Evolutionary conservation across 2,797 vertebrate species (phyloP).

Genomic region (Leuciscus waleckii): DNA sequence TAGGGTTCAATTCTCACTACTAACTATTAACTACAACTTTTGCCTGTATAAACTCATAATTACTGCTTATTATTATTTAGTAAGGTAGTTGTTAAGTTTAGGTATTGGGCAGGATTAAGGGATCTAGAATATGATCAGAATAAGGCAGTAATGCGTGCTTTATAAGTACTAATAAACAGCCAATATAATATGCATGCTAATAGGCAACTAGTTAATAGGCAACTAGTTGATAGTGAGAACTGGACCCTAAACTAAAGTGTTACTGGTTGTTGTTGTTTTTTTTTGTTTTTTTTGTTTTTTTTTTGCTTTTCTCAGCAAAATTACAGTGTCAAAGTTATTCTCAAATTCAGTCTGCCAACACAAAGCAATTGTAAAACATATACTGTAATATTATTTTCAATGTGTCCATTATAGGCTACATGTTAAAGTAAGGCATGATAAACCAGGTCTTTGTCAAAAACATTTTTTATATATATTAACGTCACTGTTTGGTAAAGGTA

Average conservation of each 20-base stretch:
- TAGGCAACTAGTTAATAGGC: no score
- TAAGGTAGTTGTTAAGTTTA: neutral
- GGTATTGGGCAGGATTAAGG: neutral
- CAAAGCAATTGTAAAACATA: conserved; percentile 1
- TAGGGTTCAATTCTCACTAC: no score
- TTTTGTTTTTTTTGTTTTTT: neutral
- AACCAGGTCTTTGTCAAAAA: neutral
- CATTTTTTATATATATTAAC: conserved; percentile 23
- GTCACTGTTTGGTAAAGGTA: conserved; percentile 9
- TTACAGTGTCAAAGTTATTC: neutral
- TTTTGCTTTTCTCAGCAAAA: neutral
- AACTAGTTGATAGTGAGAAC: no score
- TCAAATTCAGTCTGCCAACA: conserved; percentile 17
- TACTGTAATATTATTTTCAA: conserved; percentile 33
- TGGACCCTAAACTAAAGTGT: no score
- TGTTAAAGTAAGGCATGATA: conserved; percentile 28
- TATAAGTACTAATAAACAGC: neutral
- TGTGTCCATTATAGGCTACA: conserved; percentile 14
- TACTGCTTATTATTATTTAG: neutral
- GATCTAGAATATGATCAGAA: neutral
- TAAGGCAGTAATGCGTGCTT: neutral
- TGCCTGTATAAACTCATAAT: neutral
- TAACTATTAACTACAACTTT: neutral
- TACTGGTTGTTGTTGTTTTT: no score
- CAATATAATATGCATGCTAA: no score